These are phyloP conservation scores for Pygoscelis antarcticus DNA, from an alignment of 2,113 vertebrate species.

Conservation along the genomic window DNA sequence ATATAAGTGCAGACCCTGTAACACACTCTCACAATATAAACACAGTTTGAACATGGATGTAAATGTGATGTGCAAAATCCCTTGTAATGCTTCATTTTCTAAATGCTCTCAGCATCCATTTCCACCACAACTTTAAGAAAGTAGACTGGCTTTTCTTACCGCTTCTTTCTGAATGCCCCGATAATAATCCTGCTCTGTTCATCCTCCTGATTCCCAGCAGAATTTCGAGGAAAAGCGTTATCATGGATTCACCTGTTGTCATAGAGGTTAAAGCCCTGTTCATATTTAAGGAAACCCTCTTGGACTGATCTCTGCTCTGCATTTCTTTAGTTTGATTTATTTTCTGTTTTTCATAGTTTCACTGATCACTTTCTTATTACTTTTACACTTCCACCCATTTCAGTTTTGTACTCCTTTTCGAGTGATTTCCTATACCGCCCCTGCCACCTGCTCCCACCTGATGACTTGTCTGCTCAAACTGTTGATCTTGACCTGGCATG, in stretches of 20 bases:
- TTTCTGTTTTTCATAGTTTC: constrained; percentile 57
- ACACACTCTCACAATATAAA: neutral
- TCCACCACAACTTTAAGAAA: neutral
- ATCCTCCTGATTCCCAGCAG: neutral
- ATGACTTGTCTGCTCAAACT: constrained; percentile 69
- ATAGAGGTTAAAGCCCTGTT: neutral
- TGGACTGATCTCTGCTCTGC: neutral
- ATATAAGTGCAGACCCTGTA: neutral
- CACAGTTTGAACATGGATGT: neutral
- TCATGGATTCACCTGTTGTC: neutral
- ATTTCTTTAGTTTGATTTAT: constrained; percentile 64
- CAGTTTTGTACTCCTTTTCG: constrained; percentile 44
- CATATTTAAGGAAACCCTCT: constrained; percentile 2
- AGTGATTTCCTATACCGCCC: constrained; percentile 53
- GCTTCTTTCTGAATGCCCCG: neutral
- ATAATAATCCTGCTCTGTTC: neutral
- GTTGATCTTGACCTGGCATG: constrained; percentile 70
- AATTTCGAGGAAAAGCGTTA: neutral
- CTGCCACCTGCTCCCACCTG: constrained; percentile 70
- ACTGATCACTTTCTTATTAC: constrained; percentile 78
- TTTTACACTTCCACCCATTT: constrained; percentile 72
- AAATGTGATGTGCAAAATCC: neutral
- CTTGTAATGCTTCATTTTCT: neutral
- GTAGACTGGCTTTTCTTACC: neutral
- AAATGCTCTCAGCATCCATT: neutral